Evolutionary conservation across 2,797 vertebrate genomes (phyloP).

Genomic region (Synanceia verrucosa): DNA sequence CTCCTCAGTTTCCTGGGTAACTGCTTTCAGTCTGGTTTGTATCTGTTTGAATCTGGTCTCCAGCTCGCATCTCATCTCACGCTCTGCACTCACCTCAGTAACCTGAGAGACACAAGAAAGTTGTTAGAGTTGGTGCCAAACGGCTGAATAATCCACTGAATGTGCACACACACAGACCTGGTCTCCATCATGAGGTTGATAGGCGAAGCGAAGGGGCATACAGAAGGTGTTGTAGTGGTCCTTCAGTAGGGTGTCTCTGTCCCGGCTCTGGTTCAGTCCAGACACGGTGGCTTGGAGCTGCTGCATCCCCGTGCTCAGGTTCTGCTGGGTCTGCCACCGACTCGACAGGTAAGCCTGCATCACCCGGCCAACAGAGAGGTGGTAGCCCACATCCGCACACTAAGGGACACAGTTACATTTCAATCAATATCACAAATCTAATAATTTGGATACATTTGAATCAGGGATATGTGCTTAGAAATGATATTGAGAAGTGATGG

Average conservation of each 20-base stretch:
- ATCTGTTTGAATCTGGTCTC: slow-evolving; percentile 86
- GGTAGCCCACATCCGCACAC: slow-evolving; percentile 90
- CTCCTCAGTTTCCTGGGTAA: slow-evolving; percentile 85
- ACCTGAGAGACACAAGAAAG: slow-evolving; percentile 72
- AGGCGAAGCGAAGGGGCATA: slow-evolving; percentile 84
- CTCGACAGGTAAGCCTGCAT: slow-evolving; percentile 82
- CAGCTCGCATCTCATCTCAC: slow-evolving; percentile 84
- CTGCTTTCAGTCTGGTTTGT: slow-evolving; percentile 77
- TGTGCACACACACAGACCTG: slow-evolving; percentile 74
- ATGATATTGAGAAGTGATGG: neutral
- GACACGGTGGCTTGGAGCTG: slow-evolving; percentile 80
- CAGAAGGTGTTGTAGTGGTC: slow-evolving; percentile 85
- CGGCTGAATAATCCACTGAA: neutral
- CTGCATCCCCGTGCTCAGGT: slow-evolving; percentile 79
- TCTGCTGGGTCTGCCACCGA: slow-evolving; percentile 77
- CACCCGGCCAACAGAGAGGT: slow-evolving; percentile 82
- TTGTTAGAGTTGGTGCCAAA: neutral
- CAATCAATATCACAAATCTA: neutral
- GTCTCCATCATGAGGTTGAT: slow-evolving; percentile 90
- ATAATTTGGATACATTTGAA: neutral
- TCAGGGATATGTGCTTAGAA: neutral
- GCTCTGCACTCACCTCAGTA: slow-evolving; percentile 82
- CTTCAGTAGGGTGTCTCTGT: slow-evolving; percentile 86
- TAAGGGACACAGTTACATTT: slow-evolving; percentile 46
- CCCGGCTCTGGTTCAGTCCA: slow-evolving; percentile 82